A percentile compares a stretch with the other conserved stretches of the same genome.
phyloP scores from a whole-genome alignment of 2,888 invertebrate species.

The Scrobipalpa atriplicella region DNA sequence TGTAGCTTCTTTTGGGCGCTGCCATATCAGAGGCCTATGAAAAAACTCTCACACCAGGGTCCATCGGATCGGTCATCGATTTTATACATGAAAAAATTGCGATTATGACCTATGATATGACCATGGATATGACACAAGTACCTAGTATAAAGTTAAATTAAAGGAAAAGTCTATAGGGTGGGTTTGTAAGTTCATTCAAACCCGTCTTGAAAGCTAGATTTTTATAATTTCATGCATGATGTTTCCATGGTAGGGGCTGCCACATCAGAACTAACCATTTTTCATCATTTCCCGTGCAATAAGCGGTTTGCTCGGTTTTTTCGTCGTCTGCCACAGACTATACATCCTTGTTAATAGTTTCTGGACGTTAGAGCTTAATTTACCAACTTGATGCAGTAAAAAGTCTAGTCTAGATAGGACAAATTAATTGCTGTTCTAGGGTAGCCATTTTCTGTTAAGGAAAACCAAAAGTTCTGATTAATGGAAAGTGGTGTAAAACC shows the following conservation, averaged over 20 bases:
- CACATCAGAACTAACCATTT: constrained; percentile 52
- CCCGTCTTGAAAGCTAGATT: too few species aligned
- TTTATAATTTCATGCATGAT: too few species aligned
- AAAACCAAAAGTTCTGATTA: too few species aligned
- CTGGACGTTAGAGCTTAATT: constrained; percentile 34
- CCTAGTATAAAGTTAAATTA: too few species aligned
- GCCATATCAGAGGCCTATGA: too few species aligned
- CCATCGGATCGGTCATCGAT: background rate
- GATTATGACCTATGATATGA: too few species aligned
- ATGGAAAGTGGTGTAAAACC: too few species aligned
- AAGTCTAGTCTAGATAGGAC: background rate
- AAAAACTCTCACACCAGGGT: background rate
- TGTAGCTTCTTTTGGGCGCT: too few species aligned
- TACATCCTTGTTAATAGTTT: constrained; percentile 61
- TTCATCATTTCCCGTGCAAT: constrained; percentile 67
- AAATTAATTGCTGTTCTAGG: constrained; percentile 13
- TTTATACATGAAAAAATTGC: constrained; percentile 26
- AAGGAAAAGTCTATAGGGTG: too few species aligned
- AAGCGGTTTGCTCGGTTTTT: constrained; percentile 61
- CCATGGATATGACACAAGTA: too few species aligned
- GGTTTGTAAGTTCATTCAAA: too few species aligned
- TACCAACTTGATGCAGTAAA: constrained; percentile 4
- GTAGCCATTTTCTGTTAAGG: too few species aligned
- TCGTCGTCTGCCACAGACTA: constrained; percentile 51
- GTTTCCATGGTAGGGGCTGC: constrained; percentile 42